Conservation (phyloP, 1,140 invertebrate genomes). For the Drosophila littoralis region DNA sequence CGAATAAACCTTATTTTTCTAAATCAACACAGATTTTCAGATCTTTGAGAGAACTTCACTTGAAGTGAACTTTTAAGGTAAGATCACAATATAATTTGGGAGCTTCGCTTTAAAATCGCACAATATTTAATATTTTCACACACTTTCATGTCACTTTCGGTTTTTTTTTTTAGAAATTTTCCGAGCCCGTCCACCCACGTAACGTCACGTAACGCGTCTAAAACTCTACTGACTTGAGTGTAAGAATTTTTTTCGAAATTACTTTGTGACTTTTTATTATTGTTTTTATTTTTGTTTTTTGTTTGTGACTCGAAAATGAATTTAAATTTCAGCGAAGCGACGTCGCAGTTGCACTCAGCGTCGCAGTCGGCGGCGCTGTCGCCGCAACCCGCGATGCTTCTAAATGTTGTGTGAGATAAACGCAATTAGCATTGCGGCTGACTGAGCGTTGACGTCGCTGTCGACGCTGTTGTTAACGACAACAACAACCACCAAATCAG, state of each 20-base stretch:
- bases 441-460: constrained; percentile 36
- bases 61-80: neutral
- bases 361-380: constrained; percentile 34
- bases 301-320: constrained; percentile 73
- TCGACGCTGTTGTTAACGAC: constrained; percentile 20
- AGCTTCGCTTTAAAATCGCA: neutral
- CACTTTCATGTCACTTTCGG: neutral
- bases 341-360: constrained; percentile 54
- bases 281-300: constrained; percentile 41
- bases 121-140: too few species aligned
- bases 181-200: constrained; percentile 66
- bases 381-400: constrained; percentile 43
- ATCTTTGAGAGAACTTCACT: neutral
- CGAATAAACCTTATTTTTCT: too few species aligned
- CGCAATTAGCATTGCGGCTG: constrained; percentile 77
- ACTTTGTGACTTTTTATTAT: constrained; percentile 66
- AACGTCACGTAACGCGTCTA: constrained; percentile 73
- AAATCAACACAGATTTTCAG: too few species aligned
- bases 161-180: constrained; percentile 38
- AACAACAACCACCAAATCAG: constrained; percentile 44
- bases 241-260: constrained; percentile 80
- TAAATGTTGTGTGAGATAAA: constrained; percentile 76
- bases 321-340: constrained; percentile 73
- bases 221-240: constrained; percentile 76
- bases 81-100: neutral